A percentile compares a stretch with the other conserved stretches of the same genome.
Conservation (phyloP, 2,797 vertebrate species). For the Phalloptychus januarius region DNA sequence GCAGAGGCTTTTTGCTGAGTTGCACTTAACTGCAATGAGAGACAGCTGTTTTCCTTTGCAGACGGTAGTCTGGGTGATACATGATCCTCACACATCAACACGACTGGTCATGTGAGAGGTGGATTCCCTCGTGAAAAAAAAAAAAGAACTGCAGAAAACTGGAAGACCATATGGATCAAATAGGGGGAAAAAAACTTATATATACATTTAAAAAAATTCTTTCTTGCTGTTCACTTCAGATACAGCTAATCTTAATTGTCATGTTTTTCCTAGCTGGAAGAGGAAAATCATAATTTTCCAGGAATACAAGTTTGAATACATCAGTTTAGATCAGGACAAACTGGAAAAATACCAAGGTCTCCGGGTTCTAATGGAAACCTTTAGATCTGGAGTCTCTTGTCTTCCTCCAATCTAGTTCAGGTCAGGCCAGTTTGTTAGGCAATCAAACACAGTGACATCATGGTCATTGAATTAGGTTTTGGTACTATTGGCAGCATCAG, state of each 20-base stretch:
- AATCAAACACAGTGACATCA: no score
- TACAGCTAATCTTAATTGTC: not conserved
- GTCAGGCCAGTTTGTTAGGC: no score
- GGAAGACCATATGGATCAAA: not conserved
- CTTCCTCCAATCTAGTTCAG: not conserved
- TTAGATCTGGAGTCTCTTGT: not conserved
- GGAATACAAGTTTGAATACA: no score
- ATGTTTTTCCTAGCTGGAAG: not conserved
- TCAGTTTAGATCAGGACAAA: no score
- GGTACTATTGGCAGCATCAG: no score
- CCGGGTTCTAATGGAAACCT: no score
- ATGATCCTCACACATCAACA: slow-evolving; percentile 1
- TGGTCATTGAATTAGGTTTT: no score
- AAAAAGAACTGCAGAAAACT: not conserved
- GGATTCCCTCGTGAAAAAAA: no score
- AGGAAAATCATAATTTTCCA: no score
- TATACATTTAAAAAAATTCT: not conserved
- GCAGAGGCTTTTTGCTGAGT: slow-evolving; percentile 44
- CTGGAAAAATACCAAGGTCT: no score
- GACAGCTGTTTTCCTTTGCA: slow-evolving; percentile 23
- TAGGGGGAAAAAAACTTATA: not conserved
- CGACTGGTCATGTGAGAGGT: not conserved
- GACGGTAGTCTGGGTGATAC: not conserved
- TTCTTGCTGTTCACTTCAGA: not conserved
- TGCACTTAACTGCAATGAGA: slow-evolving; percentile 30